Conservation (phyloP, 2,113 vertebrate species). For the Lagopus muta region DNA sequence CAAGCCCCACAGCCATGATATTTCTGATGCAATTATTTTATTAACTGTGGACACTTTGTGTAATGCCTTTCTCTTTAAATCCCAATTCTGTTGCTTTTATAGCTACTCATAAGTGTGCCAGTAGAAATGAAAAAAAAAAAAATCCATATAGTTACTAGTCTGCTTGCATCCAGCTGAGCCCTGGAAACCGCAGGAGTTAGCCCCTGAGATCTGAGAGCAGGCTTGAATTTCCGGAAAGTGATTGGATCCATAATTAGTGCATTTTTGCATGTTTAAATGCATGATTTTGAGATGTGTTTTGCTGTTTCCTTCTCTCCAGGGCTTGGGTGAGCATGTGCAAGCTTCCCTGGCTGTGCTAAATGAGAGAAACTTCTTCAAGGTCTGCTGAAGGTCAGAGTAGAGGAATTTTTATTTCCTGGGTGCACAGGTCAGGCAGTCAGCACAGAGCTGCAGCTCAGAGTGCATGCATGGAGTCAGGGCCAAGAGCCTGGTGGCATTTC, state of each 20-base stretch:
- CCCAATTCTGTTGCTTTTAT: conserved; percentile 53
- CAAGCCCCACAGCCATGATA: conserved; percentile 43
- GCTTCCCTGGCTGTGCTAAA: background rate
- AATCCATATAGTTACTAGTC: conserved; percentile 35
- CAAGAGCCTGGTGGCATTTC: conserved; percentile 62
- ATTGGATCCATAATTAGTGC: conserved; percentile 5
- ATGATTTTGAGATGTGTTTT: background rate
- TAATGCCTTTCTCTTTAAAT: conserved; percentile 53
- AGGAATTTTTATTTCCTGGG: background rate
- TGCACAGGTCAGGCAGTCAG: background rate
- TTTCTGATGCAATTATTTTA: conserved; percentile 63
- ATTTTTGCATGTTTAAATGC: conserved; percentile 31
- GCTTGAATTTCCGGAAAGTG: background rate
- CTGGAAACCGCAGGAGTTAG: background rate
- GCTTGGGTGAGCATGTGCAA: background rate
- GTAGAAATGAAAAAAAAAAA: background rate
- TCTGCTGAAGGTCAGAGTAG: conserved; percentile 39
- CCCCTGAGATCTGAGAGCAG: conserved; percentile 10
- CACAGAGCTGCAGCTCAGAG: background rate
- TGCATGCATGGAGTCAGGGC: background rate
- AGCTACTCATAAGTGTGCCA: conserved; percentile 20
- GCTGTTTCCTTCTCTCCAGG: background rate
- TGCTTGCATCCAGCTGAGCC: conserved; percentile 61
- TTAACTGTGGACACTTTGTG: conserved; percentile 58
- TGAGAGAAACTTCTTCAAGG: conserved; percentile 26